These are phyloP conservation scores for Anser cygnoides DNA, from an alignment of 2,113 vertebrate species.

Conservation along the genomic window DNA sequence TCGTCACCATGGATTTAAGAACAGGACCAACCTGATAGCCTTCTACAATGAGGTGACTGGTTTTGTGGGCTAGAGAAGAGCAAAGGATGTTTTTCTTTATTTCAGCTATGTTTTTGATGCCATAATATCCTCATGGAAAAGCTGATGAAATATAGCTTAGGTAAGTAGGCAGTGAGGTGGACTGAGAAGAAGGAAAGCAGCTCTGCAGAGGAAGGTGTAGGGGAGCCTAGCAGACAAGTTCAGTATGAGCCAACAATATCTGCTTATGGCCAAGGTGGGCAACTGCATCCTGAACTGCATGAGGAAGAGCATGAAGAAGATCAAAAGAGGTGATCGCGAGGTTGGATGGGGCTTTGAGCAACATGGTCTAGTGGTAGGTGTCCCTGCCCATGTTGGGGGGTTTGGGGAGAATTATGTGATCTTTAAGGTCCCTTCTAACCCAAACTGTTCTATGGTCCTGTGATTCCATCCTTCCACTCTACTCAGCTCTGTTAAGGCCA, in stretches of 20 bases:
- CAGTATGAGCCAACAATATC: neutral
- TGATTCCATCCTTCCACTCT: neutral
- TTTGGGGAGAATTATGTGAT: too few species aligned
- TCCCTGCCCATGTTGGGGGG: too few species aligned
- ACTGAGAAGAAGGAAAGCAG: neutral
- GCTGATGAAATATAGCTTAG: neutral
- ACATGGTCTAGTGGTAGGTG: too few species aligned
- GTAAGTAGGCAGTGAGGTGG: neutral
- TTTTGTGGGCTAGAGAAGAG: neutral
- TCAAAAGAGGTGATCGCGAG: accelerated
- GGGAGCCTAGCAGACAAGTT: neutral
- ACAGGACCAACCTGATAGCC: neutral
- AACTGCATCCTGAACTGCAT: neutral
- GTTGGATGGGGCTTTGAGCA: too few species aligned
- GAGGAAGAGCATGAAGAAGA: neutral
- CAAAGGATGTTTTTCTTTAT: neutral
- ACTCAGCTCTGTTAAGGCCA: neutral
- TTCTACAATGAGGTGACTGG: neutral
- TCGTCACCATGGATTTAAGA: neutral
- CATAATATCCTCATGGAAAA: neutral
- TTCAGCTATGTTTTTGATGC: neutral
- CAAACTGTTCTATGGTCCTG: too few species aligned
- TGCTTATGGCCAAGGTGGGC: neutral
- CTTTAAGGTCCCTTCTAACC: too few species aligned
- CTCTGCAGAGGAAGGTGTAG: neutral